Evolutionary conservation across 2,797 vertebrate genomes (phyloP).

Genomic region (Oryzias sinensis): DNA sequence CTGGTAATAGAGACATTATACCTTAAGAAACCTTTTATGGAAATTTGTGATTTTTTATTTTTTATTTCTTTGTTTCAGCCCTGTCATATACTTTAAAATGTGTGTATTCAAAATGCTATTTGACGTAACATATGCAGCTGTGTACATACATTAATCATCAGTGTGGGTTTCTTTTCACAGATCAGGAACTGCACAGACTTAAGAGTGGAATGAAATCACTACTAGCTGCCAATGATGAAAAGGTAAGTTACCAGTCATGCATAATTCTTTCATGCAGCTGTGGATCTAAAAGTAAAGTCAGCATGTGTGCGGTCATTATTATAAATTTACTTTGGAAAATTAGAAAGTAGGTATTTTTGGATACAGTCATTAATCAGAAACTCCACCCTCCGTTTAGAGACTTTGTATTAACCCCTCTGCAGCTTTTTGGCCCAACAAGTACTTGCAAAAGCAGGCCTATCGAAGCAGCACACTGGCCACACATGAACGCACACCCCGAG

Average conservation of each 20-base stretch:
- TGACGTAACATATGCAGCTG: slow-evolving; percentile 14
- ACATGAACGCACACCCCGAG: slow-evolving; percentile 41
- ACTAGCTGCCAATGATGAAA: slow-evolving; percentile 88
- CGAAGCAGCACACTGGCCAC: slow-evolving; percentile 48
- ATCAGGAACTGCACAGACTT: slow-evolving; percentile 89
- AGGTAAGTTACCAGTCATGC: slow-evolving; percentile 75
- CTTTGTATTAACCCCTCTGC: slow-evolving; percentile 62
- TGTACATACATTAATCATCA: slow-evolving; percentile 23
- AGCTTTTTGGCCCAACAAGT: slow-evolving; percentile 53
- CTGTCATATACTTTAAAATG: not conserved
- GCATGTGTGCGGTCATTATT: slow-evolving; percentile 18
- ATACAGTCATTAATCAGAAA: slow-evolving; percentile 37
- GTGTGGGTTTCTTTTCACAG: slow-evolving; percentile 69
- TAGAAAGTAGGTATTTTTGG: slow-evolving; percentile 40
- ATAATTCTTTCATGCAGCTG: slow-evolving; percentile 7
- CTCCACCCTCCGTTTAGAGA: slow-evolving; percentile 48
- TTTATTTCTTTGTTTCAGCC: slow-evolving; percentile 10
- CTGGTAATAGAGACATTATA: slow-evolving; percentile 15
- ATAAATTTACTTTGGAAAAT: slow-evolving; percentile 21
- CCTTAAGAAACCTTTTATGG: not conserved
- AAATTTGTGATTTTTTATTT: slow-evolving; percentile 6
- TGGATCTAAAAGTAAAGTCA: slow-evolving; percentile 17
- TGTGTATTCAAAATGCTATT: slow-evolving; percentile 4
- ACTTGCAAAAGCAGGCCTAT: slow-evolving; percentile 50
- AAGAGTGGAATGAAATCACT: slow-evolving; percentile 90